phyloP scores from a whole-genome alignment of 2,113 vertebrate genomes.

The Candoia aspera region DNA sequence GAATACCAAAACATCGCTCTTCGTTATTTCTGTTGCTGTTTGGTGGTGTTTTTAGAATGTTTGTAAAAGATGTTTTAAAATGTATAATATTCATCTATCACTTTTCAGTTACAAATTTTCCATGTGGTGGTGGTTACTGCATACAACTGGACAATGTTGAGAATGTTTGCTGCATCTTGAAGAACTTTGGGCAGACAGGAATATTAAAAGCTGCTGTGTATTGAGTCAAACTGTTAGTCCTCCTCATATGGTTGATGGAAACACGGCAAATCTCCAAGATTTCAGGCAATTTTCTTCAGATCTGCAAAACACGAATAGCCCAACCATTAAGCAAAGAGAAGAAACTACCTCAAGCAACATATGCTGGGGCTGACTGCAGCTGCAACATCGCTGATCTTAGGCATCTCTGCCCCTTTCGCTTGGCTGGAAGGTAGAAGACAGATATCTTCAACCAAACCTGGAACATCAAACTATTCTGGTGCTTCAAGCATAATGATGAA shows the following conservation, averaged over 20 bases:
- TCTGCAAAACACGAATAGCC: background rate
- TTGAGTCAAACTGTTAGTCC: background rate
- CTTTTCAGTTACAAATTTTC: background rate
- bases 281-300: background rate
- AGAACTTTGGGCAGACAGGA: background rate
- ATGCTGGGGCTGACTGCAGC: background rate
- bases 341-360: background rate
- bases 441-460: background rate
- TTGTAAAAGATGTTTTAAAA: background rate
- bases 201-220: background rate
- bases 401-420: background rate
- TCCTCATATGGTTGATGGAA: background rate
- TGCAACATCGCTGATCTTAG: background rate
- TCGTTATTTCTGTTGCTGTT: background rate
- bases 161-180: background rate
- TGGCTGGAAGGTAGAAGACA: background rate
- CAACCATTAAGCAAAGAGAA: background rate
- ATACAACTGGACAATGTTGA: background rate
- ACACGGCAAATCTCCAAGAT: background rate
- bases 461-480: background rate
- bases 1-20: background rate
- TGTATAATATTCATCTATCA: background rate
- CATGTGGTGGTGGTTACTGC: background rate
- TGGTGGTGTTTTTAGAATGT: background rate
- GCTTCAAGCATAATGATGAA: background rate